Evolutionary conservation across 2,113 vertebrate species (phyloP).

Genomic region (Thalassarche chlororhynchos): DNA sequence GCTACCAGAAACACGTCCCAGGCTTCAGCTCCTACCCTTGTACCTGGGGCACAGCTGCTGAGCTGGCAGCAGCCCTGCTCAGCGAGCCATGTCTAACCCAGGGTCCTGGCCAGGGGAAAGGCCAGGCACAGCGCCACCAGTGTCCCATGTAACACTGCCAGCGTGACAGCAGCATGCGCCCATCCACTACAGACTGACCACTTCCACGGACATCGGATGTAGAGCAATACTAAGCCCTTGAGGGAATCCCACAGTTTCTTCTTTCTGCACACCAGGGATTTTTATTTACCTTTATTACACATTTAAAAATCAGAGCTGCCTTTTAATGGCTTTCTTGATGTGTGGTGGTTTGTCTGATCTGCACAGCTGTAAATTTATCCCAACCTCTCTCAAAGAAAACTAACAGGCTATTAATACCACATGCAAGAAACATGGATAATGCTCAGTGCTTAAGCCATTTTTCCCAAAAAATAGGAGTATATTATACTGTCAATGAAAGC

Average conservation of each 20-base stretch:
- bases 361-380: background rate
- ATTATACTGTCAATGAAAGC: background rate
- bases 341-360: background rate
- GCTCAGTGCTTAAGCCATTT: background rate
- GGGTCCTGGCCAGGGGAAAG: background rate
- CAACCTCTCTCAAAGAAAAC: background rate
- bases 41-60: background rate
- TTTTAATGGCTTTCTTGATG: background rate
- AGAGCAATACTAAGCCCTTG: background rate
- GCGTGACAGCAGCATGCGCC: accelerated
- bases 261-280: background rate
- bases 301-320: background rate
- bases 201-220: accelerated
- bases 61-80: background rate
- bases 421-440: background rate
- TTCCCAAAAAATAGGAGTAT: background rate
- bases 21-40: background rate
- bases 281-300: background rate
- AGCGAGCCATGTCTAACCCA: accelerated
- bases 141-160: background rate
- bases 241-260: background rate
- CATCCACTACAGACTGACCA: accelerated
- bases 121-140: background rate
- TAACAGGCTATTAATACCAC: background rate
- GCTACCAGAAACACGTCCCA: background rate